Conservation (phyloP, 1,140 invertebrate genomes). For the Ceratoteleas bidentatus region DNA sequence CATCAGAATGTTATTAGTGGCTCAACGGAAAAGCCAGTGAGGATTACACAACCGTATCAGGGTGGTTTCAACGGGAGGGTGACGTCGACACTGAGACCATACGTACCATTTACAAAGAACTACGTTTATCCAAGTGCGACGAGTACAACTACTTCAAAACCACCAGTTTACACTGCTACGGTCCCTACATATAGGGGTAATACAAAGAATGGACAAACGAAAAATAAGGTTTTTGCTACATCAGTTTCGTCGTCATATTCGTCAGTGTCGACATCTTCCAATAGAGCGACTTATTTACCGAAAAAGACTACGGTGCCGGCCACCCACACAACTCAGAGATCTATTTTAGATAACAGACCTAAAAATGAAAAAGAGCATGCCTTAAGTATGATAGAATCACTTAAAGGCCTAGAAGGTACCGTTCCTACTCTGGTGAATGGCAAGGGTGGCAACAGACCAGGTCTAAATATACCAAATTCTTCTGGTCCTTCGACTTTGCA, state of each 20-base stretch:
- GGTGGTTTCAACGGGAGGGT: constrained; percentile 72
- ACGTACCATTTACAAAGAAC: constrained; percentile 78
- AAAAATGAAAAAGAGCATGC: constrained; percentile 76
- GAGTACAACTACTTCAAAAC: constrained; percentile 67
- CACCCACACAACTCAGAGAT: constrained; percentile 43
- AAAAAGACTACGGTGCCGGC: constrained; percentile 65
- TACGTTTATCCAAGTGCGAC: constrained; percentile 72
- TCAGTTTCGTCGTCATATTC: constrained; percentile 60
- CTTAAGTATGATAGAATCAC: constrained; percentile 76
- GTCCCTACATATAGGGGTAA: constrained; percentile 69
- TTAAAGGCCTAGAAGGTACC: constrained; percentile 73
- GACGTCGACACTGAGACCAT: constrained; percentile 74
- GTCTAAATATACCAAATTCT: constrained; percentile 85
- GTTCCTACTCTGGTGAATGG: constrained; percentile 64
- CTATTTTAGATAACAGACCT: constrained; percentile 66
- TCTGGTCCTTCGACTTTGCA: constrained; percentile 88
- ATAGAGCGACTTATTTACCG: constrained; percentile 73
- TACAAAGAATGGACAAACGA: constrained; percentile 59
- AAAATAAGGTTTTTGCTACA: constrained; percentile 56
- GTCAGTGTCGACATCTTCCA: constrained; percentile 59
- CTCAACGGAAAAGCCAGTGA: constrained; percentile 72
- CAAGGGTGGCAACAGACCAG: constrained; percentile 75
- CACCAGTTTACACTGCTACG: constrained; percentile 69
- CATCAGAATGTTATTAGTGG: constrained; percentile 69
- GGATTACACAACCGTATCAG: constrained; percentile 52